Evolutionary conservation across 2,888 invertebrate genomes (phyloP), one percentile per base, ranked within the genome.

Genomic region (Drosophila seclusa): DNA sequence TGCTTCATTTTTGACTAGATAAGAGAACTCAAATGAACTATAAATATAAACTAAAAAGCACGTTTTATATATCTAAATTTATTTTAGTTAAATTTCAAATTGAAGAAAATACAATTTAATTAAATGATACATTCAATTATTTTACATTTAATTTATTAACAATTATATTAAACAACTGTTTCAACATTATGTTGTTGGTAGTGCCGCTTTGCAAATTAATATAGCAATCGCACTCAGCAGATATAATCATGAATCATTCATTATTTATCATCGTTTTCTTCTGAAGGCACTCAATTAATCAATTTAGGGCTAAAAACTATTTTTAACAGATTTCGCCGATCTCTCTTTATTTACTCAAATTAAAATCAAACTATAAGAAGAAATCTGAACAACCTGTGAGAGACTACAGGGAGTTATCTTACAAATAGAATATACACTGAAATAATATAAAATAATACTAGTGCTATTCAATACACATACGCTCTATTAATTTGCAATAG

Each of bases 401-500:
- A 24, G 16, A 24, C 0, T 1, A 6, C 6, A 42, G 11, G 11
- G 42, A 42, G 42, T 13, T 21, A 21, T 21, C 21, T 13, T 2
- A 5, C 8, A 16, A 45, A 10, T 16, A 13, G 16, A 24, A 45
- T 45, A 45, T 24, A 24, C 16, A 24, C 4, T 24, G 24, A 24
- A 16, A 13, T 16, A 45, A 24, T 45, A 24, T 24, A 21, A 24
- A 24, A 45, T 45, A 24, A 16, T 16, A 24, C 4, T 16, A 45
- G 8, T 2, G 8, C 13, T 4, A 24, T 7, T 21, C 45, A 45
- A 13, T 24, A 16, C 45, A 8, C 24, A 24, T 16, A 45, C 45
- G 53, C 24, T 42, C 21, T 13, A 10, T 13, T 48, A 34, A 49
- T 59, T 52, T 21, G 13, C 7, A 21, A 38, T 38, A 60, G 55